Evolutionary conservation across 1,140 invertebrate genomes (phyloP).

Genomic region (Homarus americanus): DNA sequence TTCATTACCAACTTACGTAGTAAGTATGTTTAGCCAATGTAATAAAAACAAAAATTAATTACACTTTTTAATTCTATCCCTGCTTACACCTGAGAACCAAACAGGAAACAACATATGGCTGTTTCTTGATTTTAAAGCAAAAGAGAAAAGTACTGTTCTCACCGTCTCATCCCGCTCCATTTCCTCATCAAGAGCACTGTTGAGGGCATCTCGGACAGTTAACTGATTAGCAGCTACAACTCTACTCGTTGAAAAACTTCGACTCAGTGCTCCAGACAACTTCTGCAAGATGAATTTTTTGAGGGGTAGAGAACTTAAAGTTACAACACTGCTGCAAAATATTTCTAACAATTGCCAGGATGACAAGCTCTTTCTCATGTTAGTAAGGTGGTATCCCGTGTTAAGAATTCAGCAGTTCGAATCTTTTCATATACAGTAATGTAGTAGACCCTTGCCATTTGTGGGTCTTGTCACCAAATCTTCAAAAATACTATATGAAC

Average conservation of each 20-base stretch:
- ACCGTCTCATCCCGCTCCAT: constrained; percentile 92
- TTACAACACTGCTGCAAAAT: background rate
- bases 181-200: constrained; percentile 97
- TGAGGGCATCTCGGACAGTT: constrained; percentile 97
- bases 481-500: too few relatives aligned
- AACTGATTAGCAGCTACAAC: constrained; percentile 80
- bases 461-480: background rate
- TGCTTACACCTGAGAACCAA: too few relatives aligned
- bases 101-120: background rate
- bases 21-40: too few relatives aligned
- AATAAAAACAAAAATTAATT: too few relatives aligned
- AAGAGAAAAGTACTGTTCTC: background rate
- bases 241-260: constrained; percentile 61
- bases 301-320: background rate
- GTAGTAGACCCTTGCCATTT: background rate
- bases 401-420: background rate
- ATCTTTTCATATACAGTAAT: background rate
- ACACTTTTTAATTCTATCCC: too few relatives aligned
- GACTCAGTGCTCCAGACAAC: constrained; percentile 36
- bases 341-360: background rate
- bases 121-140: too few relatives aligned
- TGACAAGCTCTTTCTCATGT: background rate
- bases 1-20: too few relatives aligned
- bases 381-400: background rate
- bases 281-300: constrained; percentile 9